Conservation (phyloP, 1,140 invertebrate species). For the Rhopalosiphum padi region DNA sequence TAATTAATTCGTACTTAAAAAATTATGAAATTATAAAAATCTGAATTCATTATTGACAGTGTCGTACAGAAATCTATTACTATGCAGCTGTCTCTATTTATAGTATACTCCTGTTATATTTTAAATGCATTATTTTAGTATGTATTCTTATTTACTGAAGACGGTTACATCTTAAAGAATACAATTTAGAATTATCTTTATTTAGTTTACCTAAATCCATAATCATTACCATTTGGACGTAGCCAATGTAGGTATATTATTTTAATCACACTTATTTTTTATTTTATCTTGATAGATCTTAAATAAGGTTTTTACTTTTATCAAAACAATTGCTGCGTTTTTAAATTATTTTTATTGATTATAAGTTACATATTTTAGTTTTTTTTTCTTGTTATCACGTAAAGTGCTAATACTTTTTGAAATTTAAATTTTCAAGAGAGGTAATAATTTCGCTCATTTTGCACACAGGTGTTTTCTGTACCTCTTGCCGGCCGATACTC, state of each 20-base stretch:
- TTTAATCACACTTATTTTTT: background rate
- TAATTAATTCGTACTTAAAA: background rate
- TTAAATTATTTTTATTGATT: background rate
- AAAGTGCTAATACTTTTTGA: background rate
- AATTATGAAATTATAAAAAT: background rate
- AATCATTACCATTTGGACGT: background rate
- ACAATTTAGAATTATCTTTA: background rate
- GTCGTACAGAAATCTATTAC: background rate
- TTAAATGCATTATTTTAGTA: background rate
- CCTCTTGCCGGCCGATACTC: slow-evolving; percentile 82
- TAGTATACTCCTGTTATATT: background rate
- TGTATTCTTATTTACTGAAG: no score
- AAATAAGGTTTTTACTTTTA: background rate
- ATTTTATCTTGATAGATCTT: background rate
- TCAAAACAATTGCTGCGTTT: background rate
- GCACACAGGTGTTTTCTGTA: slow-evolving; percentile 70
- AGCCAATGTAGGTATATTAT: no score
- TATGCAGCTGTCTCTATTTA: no score
- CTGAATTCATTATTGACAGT: background rate
- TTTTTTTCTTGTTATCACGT: background rate
- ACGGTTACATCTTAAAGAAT: background rate
- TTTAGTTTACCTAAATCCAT: background rate
- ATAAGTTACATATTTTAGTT: background rate
- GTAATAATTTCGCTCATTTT: background rate
- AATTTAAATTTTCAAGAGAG: background rate